A percentile compares a stretch with the other conserved stretches of the same genome.
phyloP scores from a whole-genome alignment of 1,140 invertebrate genomes.

The Megathymus violae region DNA sequence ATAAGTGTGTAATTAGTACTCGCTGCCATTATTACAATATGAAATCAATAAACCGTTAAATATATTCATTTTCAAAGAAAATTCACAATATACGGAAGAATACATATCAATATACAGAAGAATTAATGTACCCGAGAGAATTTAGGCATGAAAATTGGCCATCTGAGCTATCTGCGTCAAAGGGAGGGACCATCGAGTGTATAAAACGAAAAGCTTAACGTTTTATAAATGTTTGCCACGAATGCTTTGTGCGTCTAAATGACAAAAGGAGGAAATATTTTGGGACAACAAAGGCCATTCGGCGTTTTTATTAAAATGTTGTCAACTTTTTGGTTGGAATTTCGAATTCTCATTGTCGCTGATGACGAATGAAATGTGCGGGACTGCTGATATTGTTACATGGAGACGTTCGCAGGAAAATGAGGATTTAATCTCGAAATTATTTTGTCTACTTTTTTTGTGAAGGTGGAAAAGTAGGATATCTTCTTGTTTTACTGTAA shows the following conservation, averaged over 20 bases:
- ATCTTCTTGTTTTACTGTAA: not conserved
- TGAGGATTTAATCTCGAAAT: constrained; percentile 32
- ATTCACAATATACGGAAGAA: too few species aligned
- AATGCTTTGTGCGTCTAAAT: constrained; percentile 64
- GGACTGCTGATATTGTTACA: constrained; percentile 32
- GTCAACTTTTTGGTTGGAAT: constrained; percentile 52
- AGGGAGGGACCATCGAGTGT: constrained; percentile 42
- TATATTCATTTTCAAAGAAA: too few species aligned
- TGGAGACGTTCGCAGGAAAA: constrained; percentile 6
- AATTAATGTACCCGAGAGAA: constrained; percentile 33
- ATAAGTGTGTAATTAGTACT: too few species aligned
- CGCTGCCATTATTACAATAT: too few species aligned
- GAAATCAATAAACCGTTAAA: too few species aligned
- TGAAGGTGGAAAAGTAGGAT: not conserved
- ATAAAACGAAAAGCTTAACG: constrained; percentile 59
- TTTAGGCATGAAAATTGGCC: constrained; percentile 47
- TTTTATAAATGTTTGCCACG: constrained; percentile 68
- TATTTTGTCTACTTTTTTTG: constrained; percentile 8
- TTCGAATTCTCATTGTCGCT: constrained; percentile 39
- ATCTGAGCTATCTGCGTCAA: constrained; percentile 37
- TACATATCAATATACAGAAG: constrained; percentile 15
- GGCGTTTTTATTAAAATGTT: constrained; percentile 68
- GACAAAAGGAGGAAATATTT: constrained; percentile 61
- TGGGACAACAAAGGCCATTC: constrained; percentile 60
- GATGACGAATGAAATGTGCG: constrained; percentile 41